A percentile compares a stretch with the other conserved stretches of the same genome.
Conservation (phyloP, 2,797 vertebrate species). For the Tolypeutes matacus region DNA sequence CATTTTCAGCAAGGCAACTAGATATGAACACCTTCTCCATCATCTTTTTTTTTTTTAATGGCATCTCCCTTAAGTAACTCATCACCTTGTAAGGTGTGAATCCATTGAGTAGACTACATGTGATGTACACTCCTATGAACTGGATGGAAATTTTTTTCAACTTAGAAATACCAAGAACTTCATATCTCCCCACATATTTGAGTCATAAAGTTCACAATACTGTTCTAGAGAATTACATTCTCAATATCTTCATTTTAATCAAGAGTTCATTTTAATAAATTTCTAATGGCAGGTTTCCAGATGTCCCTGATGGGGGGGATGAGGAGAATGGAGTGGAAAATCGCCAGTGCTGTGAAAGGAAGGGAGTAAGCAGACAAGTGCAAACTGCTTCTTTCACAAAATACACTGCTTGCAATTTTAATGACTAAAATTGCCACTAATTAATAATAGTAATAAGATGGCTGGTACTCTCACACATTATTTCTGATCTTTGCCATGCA, state of each 20-base stretch:
- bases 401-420: background rate
- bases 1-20: constrained; percentile 65
- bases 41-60: background rate
- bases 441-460: background rate
- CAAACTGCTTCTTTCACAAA: background rate
- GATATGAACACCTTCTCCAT: constrained; percentile 55
- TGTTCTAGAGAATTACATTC: constrained; percentile 10
- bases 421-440: background rate
- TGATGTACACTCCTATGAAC: background rate
- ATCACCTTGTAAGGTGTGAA: constrained; percentile 35
- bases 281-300: constrained; percentile 29
- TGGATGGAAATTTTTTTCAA: background rate
- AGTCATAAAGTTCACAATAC: background rate
- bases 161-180: constrained; percentile 46
- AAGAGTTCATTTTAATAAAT: background rate
- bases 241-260: constrained; percentile 35
- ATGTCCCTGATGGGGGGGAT: background rate
- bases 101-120: background rate
- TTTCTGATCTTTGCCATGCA: background rate
- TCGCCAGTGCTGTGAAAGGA: background rate
- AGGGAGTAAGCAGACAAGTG: background rate
- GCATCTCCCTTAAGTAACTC: constrained; percentile 39
- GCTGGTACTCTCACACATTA: background rate
- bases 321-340: background rate
- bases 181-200: background rate